phyloP scores from a whole-genome alignment of 2,113 vertebrate genomes.

The Choloepus hoffmanni region DNA sequence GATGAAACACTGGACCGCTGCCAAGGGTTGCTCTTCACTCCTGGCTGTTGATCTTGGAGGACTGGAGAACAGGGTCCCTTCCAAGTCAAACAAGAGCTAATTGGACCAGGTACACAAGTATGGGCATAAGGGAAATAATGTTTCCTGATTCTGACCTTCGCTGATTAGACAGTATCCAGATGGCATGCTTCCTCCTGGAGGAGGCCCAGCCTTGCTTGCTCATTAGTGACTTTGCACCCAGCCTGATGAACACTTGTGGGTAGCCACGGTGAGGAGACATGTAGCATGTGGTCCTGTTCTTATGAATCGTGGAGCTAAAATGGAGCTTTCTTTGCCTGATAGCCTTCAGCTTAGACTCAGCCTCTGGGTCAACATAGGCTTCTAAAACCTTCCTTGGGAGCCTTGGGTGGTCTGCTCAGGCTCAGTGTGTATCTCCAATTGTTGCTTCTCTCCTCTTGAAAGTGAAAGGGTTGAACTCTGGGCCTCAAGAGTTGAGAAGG shows the following conservation, averaged over 20 bases:
- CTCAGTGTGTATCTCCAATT: background rate
- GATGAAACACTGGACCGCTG: background rate
- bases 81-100: background rate
- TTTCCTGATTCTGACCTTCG: background rate
- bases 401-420: background rate
- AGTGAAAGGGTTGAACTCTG: background rate
- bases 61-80: background rate
- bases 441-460: background rate
- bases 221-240: background rate
- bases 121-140: background rate
- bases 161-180: background rate
- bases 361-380: background rate
- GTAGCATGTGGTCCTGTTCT: accelerated
- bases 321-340: background rate
- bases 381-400: background rate
- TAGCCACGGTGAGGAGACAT: accelerated
- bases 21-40: background rate
- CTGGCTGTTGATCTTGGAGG: background rate
- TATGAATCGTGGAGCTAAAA: background rate
- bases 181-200: accelerated
- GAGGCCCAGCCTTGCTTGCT: background rate
- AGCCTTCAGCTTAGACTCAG: background rate
- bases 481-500: background rate
- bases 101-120: background rate
- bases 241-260: accelerated